A percentile compares a stretch with the other conserved stretches of the same genome.
Conservation (phyloP, 92 coral and sea anemone genomes). For the Ricordea florida region DNA sequence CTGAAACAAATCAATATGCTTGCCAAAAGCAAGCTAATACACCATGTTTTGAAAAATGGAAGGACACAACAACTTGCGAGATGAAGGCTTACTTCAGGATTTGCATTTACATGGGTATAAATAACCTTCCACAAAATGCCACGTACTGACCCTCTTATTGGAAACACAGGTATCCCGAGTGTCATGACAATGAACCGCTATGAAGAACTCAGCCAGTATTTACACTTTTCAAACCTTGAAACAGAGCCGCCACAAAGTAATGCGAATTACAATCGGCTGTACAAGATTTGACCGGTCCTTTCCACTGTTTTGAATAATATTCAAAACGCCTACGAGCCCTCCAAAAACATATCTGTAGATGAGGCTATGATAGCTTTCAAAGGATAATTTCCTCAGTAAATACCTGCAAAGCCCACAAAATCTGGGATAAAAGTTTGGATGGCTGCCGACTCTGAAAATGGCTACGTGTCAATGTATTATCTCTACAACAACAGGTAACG, state of each 20-base stretch:
- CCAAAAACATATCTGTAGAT: too few relatives aligned
- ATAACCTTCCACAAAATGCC: constrained; percentile 30
- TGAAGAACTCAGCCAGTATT: constrained; percentile 35
- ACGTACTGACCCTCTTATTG: constrained; percentile 44
- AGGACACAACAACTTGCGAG: constrained; percentile 10
- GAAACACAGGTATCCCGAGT: constrained; percentile 17
- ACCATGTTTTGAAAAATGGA: neutral
- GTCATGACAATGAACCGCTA: constrained; percentile 38
- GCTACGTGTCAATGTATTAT: too few relatives aligned
- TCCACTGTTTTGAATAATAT: too few relatives aligned
- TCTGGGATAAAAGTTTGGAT: too few relatives aligned
- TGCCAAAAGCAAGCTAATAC: neutral
- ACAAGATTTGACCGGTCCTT: constrained; percentile 19
- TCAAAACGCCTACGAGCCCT: too few relatives aligned
- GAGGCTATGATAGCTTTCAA: too few relatives aligned
- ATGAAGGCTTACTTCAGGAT: constrained; percentile 26
- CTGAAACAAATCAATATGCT: constrained; percentile 16
- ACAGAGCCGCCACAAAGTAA: constrained; percentile 20
- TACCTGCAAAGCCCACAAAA: too few relatives aligned
- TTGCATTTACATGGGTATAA: constrained; percentile 40
- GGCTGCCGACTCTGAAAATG: too few relatives aligned
- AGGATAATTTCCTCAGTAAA: too few relatives aligned
- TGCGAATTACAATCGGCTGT: constrained; percentile 5
- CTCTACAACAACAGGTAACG: too few relatives aligned
- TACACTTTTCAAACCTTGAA: constrained; percentile 18